These are phyloP conservation scores for Phyllostomus discolor DNA, from an alignment of 2,113 vertebrate genomes.

Conservation along the genomic window DNA sequence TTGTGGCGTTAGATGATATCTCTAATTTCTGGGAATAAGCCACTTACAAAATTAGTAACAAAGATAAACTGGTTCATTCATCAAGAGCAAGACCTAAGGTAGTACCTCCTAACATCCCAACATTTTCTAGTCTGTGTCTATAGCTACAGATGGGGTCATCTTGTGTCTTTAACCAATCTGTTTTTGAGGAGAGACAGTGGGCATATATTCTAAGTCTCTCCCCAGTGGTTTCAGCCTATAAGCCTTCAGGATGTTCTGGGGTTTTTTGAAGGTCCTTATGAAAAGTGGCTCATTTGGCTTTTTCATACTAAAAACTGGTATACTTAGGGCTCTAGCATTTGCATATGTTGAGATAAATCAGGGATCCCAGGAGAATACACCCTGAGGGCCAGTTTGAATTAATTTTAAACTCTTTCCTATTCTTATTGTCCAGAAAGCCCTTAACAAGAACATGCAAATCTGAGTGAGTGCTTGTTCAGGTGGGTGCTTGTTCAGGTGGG, in stretches of 20 bases:
- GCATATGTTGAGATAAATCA: neutral
- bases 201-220: neutral
- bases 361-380: neutral
- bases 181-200: neutral
- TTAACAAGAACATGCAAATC: neutral
- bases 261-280: neutral
- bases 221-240: neutral
- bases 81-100: neutral
- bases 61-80: neutral
- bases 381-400: neutral
- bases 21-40: neutral
- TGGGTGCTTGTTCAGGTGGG: too few species aligned
- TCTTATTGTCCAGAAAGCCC: neutral
- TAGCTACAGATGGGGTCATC: neutral
- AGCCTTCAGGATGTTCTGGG: neutral
- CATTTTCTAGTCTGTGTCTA: neutral
- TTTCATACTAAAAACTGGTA: neutral
- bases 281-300: neutral
- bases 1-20: neutral
- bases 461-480: neutral
- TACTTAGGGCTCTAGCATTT: neutral
- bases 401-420: neutral
- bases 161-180: neutral
- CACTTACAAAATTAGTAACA: neutral
- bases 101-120: neutral